These are phyloP conservation scores for Mythimna lalbum DNA, from an alignment of 2,888 invertebrate species.

Conservation along the genomic window DNA sequence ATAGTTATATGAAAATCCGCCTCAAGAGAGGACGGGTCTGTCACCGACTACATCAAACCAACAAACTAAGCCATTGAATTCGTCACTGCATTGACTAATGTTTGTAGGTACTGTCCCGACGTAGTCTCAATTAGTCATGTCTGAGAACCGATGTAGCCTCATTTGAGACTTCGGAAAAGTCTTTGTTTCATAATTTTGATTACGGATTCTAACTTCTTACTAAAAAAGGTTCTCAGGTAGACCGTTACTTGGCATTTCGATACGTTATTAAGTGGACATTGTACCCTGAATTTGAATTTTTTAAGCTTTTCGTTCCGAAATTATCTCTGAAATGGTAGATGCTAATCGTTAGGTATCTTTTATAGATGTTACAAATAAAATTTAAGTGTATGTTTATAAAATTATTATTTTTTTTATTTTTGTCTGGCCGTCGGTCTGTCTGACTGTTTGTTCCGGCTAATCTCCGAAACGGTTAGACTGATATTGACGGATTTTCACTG, in stretches of 20 bases:
- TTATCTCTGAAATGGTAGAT: neutral
- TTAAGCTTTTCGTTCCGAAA: constrained; percentile 3
- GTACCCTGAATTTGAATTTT: neutral
- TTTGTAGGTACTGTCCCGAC: neutral
- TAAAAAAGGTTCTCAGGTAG: neutral
- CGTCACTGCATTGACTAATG: neutral
- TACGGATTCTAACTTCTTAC: neutral
- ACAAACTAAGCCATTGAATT: neutral
- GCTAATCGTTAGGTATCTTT: neutral
- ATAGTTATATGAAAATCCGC: too few species aligned
- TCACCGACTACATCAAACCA: neutral
- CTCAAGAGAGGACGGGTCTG: neutral
- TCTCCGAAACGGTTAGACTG: too few species aligned
- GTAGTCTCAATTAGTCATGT: constrained; percentile 6
- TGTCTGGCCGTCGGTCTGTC: too few species aligned
- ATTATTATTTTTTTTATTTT: too few species aligned
- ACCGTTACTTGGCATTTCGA: too few species aligned
- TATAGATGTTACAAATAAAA: too few species aligned
- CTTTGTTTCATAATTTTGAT: neutral
- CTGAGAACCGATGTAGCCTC: neutral
- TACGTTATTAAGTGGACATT: neutral
- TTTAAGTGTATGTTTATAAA: too few species aligned
- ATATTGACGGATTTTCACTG: too few species aligned
- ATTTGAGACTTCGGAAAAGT: neutral
- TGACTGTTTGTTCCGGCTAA: too few species aligned